Evolutionary conservation across 1,140 invertebrate genomes (phyloP).

Genomic region (Drosophila arawakana): DNA sequence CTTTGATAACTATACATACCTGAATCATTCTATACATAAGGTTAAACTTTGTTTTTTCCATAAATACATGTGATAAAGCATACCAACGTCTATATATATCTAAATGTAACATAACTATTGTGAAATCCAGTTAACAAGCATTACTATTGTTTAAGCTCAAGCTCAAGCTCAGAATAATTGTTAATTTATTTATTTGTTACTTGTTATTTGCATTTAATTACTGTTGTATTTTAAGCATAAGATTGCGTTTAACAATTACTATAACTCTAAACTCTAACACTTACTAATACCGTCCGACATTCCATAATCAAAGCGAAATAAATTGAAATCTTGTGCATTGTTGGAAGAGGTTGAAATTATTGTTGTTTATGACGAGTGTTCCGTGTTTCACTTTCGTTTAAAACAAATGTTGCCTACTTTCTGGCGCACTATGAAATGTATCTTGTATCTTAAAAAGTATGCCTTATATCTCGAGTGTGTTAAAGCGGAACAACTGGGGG

Average conservation of each 20-base stretch:
- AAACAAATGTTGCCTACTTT: background rate
- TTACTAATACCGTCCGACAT: conserved; percentile 16
- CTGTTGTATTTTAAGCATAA: conserved; percentile 8
- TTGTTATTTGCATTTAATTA: conserved; percentile 19
- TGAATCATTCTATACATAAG: background rate
- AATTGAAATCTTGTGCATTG: background rate
- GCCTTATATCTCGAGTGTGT: too few species aligned
- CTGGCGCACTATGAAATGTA: background rate
- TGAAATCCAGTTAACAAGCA: conserved; percentile 38
- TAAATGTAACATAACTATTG: conserved; percentile 4
- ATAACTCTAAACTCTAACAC: background rate
- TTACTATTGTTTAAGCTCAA: background rate
- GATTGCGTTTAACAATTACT: background rate
- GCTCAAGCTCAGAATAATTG: background rate
- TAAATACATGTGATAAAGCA: conserved; percentile 18
- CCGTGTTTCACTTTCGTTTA: background rate
- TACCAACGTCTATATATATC: conserved; percentile 22
- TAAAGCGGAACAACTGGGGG: too few species aligned
- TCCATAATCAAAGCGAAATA: background rate
- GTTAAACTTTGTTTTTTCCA: background rate
- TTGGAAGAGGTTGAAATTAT: background rate
- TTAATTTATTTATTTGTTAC: conserved; percentile 4
- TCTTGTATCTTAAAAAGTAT: background rate
- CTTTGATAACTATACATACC: background rate
- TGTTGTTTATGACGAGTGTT: background rate